These are phyloP conservation scores for Sparidentex hasta DNA, from an alignment of 2,797 vertebrate species.

Conservation along the genomic window DNA sequence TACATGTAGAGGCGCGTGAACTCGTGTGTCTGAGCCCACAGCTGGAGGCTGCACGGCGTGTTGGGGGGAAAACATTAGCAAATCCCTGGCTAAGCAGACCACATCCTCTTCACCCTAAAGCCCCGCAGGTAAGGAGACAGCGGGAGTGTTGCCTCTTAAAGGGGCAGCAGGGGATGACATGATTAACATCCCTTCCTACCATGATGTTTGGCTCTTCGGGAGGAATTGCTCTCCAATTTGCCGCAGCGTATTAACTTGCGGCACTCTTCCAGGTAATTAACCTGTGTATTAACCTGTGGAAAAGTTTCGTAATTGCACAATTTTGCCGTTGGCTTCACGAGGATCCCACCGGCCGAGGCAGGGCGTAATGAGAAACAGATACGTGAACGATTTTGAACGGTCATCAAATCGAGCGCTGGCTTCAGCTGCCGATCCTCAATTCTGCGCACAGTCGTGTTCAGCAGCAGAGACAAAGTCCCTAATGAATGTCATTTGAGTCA, in stretches of 20 bases:
- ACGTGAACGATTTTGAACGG: not conserved
- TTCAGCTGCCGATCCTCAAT: not conserved
- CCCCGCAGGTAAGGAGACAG: constrained; percentile 73
- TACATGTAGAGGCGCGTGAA: constrained; percentile 32
- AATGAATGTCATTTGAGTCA: constrained; percentile 34
- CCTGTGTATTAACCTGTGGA: constrained; percentile 36
- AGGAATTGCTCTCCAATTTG: constrained; percentile 27
- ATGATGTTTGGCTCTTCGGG: constrained; percentile 9
- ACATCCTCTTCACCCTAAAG: constrained; percentile 77
- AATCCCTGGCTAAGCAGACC: constrained; percentile 76
- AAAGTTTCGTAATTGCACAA: constrained; percentile 28
- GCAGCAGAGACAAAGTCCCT: constrained; percentile 20
- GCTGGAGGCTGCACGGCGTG: constrained; percentile 70
- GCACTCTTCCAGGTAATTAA: constrained; percentile 44
- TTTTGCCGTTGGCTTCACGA: constrained; percentile 42
- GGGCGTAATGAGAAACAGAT: constrained; percentile 42
- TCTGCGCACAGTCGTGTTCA: not conserved
- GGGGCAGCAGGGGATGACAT: constrained; percentile 54
- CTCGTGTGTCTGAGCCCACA: constrained; percentile 58
- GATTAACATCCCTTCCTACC: constrained; percentile 21
- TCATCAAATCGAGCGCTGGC: constrained; percentile 1
- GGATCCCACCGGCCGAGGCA: constrained; percentile 26
- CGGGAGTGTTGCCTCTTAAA: constrained; percentile 61
- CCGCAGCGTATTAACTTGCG: constrained; percentile 15
- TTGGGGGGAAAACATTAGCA: constrained; percentile 79